Percentiles rank a stretch among this genome's conserved stretches.
Conservation (phyloP, 2,113 vertebrate species). For the Trematomus loennbergii region DNA sequence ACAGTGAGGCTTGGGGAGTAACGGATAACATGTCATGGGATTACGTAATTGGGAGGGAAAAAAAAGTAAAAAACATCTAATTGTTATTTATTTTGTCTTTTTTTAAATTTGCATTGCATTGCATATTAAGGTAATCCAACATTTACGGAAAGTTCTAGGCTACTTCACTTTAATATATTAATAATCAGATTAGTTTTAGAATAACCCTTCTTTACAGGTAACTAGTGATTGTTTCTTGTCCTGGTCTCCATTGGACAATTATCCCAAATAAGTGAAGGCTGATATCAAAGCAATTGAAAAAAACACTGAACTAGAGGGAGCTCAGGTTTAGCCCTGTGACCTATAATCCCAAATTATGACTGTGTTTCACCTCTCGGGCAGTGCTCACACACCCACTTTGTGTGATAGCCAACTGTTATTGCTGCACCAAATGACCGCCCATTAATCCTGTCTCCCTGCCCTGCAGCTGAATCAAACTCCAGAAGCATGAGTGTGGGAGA, state of each 20-base stretch:
- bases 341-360: conserved; percentile 48
- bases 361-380: conserved; percentile 42
- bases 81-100: no score
- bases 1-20: no score
- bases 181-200: no score
- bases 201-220: no score
- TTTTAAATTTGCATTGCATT: no score
- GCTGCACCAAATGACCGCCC: conserved; percentile 50
- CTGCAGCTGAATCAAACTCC: conserved; percentile 51
- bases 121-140: no score
- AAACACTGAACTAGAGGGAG: conserved; percentile 15
- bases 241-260: not conserved
- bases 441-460: conserved; percentile 58
- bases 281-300: conserved; percentile 18
- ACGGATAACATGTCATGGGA: no score
- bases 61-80: no score
- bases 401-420: conserved; percentile 66
- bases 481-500: conserved; percentile 37
- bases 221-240: conserved; percentile 3
- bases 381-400: conserved; percentile 44
- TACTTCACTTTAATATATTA: no score
- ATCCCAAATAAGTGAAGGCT: conserved; percentile 29
- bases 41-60: no score
- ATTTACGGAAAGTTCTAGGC: no score
- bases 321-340: conserved; percentile 11